Evolutionary conservation across 2,113 vertebrate genomes (phyloP).

Genomic region (Stegostoma tigrinum): DNA sequence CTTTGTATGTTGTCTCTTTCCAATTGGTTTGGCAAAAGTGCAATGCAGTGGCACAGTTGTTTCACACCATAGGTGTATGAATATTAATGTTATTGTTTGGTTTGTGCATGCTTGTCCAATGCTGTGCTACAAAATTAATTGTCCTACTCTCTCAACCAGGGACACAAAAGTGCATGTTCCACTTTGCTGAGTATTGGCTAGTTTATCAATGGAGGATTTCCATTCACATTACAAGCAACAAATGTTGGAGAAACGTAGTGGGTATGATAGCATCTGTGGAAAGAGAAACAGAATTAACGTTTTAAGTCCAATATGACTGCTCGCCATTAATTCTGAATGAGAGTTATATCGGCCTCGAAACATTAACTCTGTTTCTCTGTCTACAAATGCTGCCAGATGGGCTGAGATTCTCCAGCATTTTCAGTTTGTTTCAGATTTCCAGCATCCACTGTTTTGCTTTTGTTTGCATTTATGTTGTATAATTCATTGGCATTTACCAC

Average conservation of each 20-base stretch:
- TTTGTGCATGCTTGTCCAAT: constrained; percentile 11
- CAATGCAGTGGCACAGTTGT: not conserved
- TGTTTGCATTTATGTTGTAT: not conserved
- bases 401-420: no score
- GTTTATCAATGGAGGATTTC: not conserved
- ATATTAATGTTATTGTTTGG: not conserved
- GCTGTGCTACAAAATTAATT: constrained; percentile 7
- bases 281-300: no score
- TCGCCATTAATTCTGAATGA: no score
- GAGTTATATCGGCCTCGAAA: no score
- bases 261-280: no score
- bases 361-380: no score
- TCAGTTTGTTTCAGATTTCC: no score
- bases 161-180: not conserved
- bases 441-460: no score
- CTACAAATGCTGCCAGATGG: no score
- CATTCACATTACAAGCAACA: not conserved
- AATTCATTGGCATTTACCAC: not conserved
- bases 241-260: no score
- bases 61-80: not conserved
- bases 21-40: not conserved
- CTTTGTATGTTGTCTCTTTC: constrained; percentile 3
- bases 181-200: not conserved
- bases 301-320: no score
- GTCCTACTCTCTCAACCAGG: not conserved